Percentiles rank a stretch among this genome's conserved stretches.
Conservation (phyloP, 1,140 invertebrate genomes). For the Leptopilina clavipes region DNA sequence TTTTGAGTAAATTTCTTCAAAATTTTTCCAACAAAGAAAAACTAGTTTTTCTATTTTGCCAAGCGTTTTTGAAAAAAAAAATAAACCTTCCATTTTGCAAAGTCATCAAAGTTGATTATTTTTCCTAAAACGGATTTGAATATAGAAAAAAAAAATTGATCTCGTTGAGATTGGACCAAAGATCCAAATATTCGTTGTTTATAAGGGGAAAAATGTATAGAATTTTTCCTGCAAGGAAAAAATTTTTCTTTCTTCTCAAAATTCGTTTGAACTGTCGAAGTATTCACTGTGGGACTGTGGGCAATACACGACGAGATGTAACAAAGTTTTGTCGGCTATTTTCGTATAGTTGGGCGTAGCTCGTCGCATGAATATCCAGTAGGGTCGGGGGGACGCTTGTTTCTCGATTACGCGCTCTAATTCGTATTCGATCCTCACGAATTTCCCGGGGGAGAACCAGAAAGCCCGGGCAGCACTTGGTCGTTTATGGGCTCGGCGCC, state of each 20-base stretch:
- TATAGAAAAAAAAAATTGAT: too few species aligned
- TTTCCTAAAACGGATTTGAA: too few species aligned
- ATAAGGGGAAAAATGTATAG: not conserved
- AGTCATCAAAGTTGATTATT: too few species aligned
- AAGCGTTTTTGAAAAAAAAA: too few species aligned
- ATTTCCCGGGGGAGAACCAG: conserved; percentile 44
- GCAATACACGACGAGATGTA: conserved; percentile 26
- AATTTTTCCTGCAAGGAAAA: not conserved
- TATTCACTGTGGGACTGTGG: conserved; percentile 17
- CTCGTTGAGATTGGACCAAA: not conserved
- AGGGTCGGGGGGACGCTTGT: conserved; percentile 36
- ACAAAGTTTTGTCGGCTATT: conserved; percentile 32
- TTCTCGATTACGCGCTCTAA: conserved; percentile 50
- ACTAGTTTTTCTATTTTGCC: too few species aligned
- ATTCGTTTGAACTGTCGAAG: not conserved
- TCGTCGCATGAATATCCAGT: conserved; percentile 32
- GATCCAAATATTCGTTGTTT: not conserved
- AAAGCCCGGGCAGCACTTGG: conserved; percentile 38
- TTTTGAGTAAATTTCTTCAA: too few species aligned
- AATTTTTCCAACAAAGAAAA: too few species aligned
- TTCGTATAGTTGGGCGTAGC: conserved; percentile 33
- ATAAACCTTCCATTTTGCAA: too few species aligned
- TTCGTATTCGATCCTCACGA: conserved; percentile 44
- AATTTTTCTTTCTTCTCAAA: not conserved
- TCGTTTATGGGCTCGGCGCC: conserved; percentile 25